Percentiles rank a stretch among this genome's conserved stretches.
These are phyloP conservation scores for Drosophila rufa DNA, from an alignment of 1,140 invertebrate genomes.

Conservation along the genomic window DNA sequence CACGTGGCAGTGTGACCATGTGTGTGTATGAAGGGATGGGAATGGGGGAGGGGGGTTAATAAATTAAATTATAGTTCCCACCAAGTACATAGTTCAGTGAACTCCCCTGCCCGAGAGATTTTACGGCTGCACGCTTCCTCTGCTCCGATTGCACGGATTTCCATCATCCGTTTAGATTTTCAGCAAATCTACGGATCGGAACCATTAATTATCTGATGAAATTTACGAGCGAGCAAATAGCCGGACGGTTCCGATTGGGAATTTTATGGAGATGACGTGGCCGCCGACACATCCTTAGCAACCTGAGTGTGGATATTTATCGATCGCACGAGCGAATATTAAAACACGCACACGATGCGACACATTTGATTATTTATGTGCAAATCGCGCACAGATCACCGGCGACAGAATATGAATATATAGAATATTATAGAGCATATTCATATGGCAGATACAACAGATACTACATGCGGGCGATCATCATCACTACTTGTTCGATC, in stretches of 20 bases:
- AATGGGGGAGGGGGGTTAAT: neutral
- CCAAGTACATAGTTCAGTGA: slow-evolving; percentile 16
- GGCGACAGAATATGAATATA: slow-evolving; percentile 10
- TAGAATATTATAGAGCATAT: slow-evolving; percentile 9
- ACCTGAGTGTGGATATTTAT: slow-evolving; percentile 47
- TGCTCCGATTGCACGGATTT: neutral
- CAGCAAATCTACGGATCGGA: slow-evolving; percentile 38
- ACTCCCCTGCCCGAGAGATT: slow-evolving; percentile 5
- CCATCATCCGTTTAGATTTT: slow-evolving; percentile 10
- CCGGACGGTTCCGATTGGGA: slow-evolving; percentile 31
- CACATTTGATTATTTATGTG: slow-evolving; percentile 67
- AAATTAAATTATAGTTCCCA: slow-evolving; percentile 5
- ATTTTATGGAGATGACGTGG: slow-evolving; percentile 48
- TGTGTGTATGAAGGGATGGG: neutral
- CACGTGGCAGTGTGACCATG: slow-evolving; percentile 2
- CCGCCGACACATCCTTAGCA: slow-evolving; percentile 25
- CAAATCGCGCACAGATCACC: slow-evolving; percentile 64
- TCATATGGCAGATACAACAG: slow-evolving; percentile 13
- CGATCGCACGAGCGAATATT: slow-evolving; percentile 60
- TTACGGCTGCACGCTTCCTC: slow-evolving; percentile 4
- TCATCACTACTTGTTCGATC: slow-evolving; percentile 41
- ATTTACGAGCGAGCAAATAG: slow-evolving; percentile 74
- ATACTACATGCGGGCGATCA: slow-evolving; percentile 18
- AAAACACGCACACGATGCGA: slow-evolving; percentile 54
- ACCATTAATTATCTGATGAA: slow-evolving; percentile 68